These are phyloP conservation scores for Xiphorhynchus elegans DNA, from an alignment of 2,113 vertebrate species.

Conservation along the genomic window DNA sequence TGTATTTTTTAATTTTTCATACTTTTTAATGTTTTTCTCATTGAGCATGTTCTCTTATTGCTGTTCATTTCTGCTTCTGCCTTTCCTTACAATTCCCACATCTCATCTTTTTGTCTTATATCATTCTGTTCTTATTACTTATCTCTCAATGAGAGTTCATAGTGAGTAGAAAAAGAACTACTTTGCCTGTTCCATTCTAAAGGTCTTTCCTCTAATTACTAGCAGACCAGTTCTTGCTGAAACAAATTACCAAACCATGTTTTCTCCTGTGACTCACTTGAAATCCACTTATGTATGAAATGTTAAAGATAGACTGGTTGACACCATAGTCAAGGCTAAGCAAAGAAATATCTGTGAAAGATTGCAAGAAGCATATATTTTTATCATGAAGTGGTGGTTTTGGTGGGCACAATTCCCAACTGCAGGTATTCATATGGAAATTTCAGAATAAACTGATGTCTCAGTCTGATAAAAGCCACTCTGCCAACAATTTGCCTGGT, in stretches of 20 bases:
- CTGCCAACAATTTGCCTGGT: neutral
- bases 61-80: neutral
- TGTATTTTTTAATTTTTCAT: rapidly evolving
- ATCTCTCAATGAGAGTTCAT: neutral
- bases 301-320: neutral
- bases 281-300: neutral
- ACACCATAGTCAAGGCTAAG: neutral
- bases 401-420: neutral
- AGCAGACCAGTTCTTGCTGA: neutral
- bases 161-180: neutral
- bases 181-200: neutral
- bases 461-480: neutral
- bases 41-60: neutral
- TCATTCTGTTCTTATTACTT: neutral
- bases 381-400: neutral
- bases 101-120: neutral
- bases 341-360: neutral
- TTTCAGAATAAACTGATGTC: neutral
- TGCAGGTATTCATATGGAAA: neutral
- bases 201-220: neutral
- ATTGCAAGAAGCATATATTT: neutral
- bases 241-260: neutral
- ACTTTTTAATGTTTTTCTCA: neutral
- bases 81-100: neutral
- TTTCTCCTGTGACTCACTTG: neutral